These are phyloP conservation scores for Erebia aethiops DNA, from an alignment of 2,888 invertebrate genomes.

Conservation along the genomic window DNA sequence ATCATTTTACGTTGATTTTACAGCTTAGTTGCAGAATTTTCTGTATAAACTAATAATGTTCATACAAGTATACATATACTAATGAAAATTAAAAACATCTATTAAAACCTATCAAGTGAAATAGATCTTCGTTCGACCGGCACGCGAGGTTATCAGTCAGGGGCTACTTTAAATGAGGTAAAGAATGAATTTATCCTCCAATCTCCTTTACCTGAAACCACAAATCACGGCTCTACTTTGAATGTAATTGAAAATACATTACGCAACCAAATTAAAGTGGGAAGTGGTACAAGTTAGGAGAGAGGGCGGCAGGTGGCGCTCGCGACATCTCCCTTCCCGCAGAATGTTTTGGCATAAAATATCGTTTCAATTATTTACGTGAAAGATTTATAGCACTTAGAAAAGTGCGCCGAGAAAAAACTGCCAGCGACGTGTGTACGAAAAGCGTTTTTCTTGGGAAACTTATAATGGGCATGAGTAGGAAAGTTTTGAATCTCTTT, in stretches of 20 bases:
- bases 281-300: conserved; percentile 79
- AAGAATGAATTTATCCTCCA: conserved; percentile 65
- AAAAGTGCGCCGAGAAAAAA: conserved; percentile 82
- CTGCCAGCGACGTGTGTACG: conserved; percentile 80
- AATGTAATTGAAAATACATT: conserved; percentile 83
- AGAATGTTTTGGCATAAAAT: conserved; percentile 84
- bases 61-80: too few species aligned
- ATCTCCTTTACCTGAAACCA: conserved; percentile 71
- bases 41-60: too few species aligned
- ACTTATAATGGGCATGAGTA: conserved; percentile 82
- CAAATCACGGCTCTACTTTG: conserved; percentile 78
- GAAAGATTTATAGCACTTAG: conserved; percentile 82
- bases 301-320: conserved; percentile 74
- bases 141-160: conserved; percentile 11
- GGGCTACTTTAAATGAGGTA: conserved; percentile 68
- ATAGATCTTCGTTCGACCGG: conserved; percentile 11
- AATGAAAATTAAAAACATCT: neutral
- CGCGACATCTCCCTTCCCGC: conserved; percentile 74
- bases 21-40: too few species aligned
- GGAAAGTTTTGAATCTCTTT: conserved; percentile 80
- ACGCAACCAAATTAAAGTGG: conserved; percentile 83
- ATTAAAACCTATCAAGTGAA: conserved; percentile 1
- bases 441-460: conserved; percentile 82
- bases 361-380: conserved; percentile 84
- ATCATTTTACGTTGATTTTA: too few species aligned